A percentile compares a stretch with the other conserved stretches of the same genome.
These are phyloP conservation scores for Myxocyprinus asiaticus DNA, from an alignment of 2,113 vertebrate genomes.

Conservation along the genomic window DNA sequence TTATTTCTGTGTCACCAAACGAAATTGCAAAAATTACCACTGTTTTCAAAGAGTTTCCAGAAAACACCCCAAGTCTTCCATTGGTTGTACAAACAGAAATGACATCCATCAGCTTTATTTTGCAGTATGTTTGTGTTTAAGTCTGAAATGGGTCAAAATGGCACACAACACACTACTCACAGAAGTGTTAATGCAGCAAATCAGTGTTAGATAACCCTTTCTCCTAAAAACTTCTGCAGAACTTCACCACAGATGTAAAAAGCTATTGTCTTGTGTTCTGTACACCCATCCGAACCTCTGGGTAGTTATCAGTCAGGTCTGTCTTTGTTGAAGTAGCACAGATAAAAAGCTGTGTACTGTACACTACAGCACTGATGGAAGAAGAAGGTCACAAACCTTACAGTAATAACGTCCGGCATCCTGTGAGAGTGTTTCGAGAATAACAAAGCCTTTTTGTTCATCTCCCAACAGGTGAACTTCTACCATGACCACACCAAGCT, in stretches of 20 bases:
- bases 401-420: conserved; percentile 37
- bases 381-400: conserved; percentile 30
- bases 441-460: conserved; percentile 36
- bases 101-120: too few species aligned
- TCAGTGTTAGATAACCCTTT: not conserved
- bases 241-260: not conserved
- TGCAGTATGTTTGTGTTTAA: too few species aligned
- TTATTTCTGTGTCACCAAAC: too few species aligned
- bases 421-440: conserved; percentile 33
- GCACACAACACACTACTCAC: too few species aligned
- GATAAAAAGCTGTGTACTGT: conserved; percentile 20
- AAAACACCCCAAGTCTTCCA: too few species aligned
- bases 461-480: conserved; percentile 87
- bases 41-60: too few species aligned
- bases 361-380: not conserved
- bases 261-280: not conserved
- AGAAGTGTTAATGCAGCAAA: not conserved
- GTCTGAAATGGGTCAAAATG: too few species aligned
- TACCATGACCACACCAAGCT: conserved; percentile 98
- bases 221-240: not conserved
- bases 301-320: conserved; percentile 23
- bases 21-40: too few species aligned
- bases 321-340: not conserved
- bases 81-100: too few species aligned
- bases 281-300: not conserved